Conservation (phyloP, 2,797 vertebrate genomes). For the Gymnothorax reevesii region DNA sequence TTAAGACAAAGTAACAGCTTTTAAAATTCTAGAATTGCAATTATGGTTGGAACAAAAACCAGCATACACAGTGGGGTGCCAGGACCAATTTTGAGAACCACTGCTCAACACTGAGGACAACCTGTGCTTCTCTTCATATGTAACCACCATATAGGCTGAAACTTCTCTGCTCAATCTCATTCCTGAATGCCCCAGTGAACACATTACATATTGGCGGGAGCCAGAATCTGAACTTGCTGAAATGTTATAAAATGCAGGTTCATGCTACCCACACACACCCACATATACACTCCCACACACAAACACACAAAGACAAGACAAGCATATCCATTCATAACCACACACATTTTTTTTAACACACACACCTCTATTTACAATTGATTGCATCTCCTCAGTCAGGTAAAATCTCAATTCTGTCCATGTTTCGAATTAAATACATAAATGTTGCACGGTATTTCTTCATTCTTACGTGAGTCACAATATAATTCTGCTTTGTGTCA, state of each 20-base stretch:
- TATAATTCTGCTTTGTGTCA: background rate
- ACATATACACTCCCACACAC: background rate
- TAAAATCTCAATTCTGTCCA: background rate
- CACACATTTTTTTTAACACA: background rate
- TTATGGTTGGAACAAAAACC: too few species aligned
- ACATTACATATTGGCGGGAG: background rate
- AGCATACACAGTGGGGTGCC: too few species aligned
- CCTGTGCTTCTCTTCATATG: background rate
- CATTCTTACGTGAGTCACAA: slow-evolving; percentile 11
- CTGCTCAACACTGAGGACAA: background rate
- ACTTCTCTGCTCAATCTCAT: background rate
- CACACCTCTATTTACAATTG: background rate
- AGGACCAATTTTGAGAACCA: too few species aligned
- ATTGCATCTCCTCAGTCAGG: background rate
- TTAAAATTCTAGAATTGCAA: too few species aligned
- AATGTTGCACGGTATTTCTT: background rate
- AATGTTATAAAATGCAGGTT: background rate
- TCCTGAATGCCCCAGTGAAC: background rate
- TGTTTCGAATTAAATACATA: background rate
- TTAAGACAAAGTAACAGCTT: too few species aligned
- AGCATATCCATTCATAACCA: background rate
- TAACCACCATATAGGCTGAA: background rate
- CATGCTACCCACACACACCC: background rate
- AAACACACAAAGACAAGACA: background rate
- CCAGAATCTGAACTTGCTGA: background rate